phyloP scores from a whole-genome alignment of 2,888 invertebrate genomes.

The Phyllotreta cruciferae region DNA sequence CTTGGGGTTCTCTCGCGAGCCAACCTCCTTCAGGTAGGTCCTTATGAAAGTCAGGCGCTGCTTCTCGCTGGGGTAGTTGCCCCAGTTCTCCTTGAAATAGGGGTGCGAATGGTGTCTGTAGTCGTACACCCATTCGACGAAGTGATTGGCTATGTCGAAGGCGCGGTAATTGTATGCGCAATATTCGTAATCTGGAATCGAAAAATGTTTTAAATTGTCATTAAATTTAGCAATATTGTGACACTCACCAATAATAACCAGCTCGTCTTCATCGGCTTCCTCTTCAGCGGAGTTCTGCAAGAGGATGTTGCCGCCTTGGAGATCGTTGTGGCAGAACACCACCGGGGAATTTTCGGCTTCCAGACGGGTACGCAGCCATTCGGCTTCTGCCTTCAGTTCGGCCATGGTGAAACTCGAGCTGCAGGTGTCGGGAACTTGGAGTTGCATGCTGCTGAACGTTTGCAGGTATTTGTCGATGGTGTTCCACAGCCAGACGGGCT shows the following conservation, averaged over 20 bases:
- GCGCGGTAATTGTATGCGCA: conserved; percentile 94
- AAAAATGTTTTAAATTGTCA: no score
- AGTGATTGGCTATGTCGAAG: conserved; percentile 94
- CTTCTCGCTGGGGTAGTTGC: conserved; percentile 76
- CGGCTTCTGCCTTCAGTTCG: conserved; percentile 72
- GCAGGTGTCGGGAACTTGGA: conserved; percentile 52
- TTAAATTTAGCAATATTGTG: no score
- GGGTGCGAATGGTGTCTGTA: conserved; percentile 82
- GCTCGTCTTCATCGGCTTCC: no score
- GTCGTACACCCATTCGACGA: conserved; percentile 91
- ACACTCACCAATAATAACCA: background rate
- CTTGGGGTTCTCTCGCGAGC: conserved; percentile 52
- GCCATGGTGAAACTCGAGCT: conserved; percentile 44
- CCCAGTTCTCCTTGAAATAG: conserved; percentile 73
- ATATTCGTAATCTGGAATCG: conserved; percentile 82
- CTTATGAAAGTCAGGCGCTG: conserved; percentile 71
- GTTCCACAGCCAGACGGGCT: conserved; percentile 94
- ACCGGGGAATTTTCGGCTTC: conserved; percentile 75
- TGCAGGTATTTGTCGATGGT: conserved; percentile 59
- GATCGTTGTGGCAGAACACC: conserved; percentile 71
- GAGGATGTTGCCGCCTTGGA: background rate
- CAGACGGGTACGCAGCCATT: conserved; percentile 72
- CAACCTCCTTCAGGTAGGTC: conserved; percentile 64
- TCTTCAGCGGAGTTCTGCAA: background rate
- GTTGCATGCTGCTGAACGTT: conserved; percentile 60